phyloP scores from a whole-genome alignment of 2,113 vertebrate genomes.

The Sphyrna mokarran region DNA sequence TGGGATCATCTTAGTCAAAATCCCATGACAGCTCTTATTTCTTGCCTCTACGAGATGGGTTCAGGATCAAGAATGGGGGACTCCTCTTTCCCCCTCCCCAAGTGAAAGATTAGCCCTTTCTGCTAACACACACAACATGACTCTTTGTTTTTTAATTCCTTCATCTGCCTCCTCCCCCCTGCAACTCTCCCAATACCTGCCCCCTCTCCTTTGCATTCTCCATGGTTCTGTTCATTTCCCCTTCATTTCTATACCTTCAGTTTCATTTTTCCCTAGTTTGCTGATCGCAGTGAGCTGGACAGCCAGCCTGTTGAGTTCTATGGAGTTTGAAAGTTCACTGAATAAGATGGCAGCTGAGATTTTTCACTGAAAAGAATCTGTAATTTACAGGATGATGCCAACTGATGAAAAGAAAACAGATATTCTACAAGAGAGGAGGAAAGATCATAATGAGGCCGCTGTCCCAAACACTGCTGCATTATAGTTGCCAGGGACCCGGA shows the following conservation, averaged over 20 bases:
- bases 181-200: no score
- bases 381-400: background rate
- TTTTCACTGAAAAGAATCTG: background rate
- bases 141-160: background rate
- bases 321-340: background rate
- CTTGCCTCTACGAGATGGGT: no score
- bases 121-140: background rate
- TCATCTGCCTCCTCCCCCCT: background rate
- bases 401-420: background rate
- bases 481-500: no score
- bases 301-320: background rate
- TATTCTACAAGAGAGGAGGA: background rate
- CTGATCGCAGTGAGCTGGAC: background rate
- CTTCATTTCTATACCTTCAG: background rate
- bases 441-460: background rate
- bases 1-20: no score
- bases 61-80: no score
- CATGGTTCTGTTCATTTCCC: no score
- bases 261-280: background rate
- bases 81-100: no score
- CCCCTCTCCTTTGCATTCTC: no score
- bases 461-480: no score
- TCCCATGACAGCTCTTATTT: no score
- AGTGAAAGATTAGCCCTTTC: no score
- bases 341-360: background rate